phyloP scores from a whole-genome alignment of 2,888 invertebrate genomes.

The Toxonevra muliebris region DNA sequence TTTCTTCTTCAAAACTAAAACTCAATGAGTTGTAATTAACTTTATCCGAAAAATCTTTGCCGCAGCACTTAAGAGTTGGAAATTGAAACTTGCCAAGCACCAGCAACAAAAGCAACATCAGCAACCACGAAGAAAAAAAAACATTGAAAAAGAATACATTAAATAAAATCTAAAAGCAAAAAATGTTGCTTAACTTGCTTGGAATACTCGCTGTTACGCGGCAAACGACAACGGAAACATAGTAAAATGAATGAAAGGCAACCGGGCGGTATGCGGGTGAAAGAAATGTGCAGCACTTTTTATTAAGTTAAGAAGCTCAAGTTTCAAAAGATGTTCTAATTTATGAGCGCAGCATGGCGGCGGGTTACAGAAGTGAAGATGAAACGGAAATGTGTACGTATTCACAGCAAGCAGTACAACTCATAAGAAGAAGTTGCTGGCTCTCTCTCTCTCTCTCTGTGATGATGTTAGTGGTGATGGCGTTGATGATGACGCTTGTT shows the following conservation, averaged over 20 bases:
- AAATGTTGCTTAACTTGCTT: slow-evolving; percentile 28
- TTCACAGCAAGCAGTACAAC: neutral
- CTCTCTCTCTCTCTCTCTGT: too few relatives aligned
- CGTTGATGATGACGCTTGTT: neutral
- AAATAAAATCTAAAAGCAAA: neutral
- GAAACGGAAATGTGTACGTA: slow-evolving; percentile 19
- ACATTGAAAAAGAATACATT: neutral
- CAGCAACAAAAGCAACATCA: neutral
- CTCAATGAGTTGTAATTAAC: slow-evolving; percentile 60
- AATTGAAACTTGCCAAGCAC: slow-evolving; percentile 18
- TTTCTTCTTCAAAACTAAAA: slow-evolving; percentile 37
- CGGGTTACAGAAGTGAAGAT: neutral
- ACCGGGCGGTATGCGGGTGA: neutral
- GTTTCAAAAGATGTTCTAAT: slow-evolving; percentile 40
- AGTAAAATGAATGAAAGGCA: slow-evolving; percentile 32
- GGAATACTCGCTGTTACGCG: slow-evolving; percentile 35
- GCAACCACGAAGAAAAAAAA: neutral
- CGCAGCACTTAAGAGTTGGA: slow-evolving; percentile 39
- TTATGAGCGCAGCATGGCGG: slow-evolving; percentile 37
- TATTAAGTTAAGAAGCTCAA: slow-evolving; percentile 44
- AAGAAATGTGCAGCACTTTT: slow-evolving; percentile 20
- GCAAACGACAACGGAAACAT: slow-evolving; percentile 35
- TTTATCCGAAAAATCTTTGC: slow-evolving; percentile 61
- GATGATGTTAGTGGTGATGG: neutral
- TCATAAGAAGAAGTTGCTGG: neutral